A percentile compares a stretch with the other conserved stretches of the same genome.
Evolutionary conservation across 2,888 invertebrate genomes (phyloP).

Genomic region (Seladonia tumulorum): DNA sequence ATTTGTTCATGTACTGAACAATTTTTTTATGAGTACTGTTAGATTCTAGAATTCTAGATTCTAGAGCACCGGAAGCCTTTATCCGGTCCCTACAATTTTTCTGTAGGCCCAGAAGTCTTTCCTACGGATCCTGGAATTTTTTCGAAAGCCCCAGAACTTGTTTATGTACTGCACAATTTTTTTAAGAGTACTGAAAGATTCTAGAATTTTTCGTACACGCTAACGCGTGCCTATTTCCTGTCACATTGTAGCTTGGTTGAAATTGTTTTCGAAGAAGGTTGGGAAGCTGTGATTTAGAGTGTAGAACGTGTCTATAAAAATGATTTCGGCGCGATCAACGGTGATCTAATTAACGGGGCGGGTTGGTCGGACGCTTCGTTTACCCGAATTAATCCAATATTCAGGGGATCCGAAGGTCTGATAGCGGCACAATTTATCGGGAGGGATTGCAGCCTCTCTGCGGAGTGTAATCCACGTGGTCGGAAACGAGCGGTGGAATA

Average conservation of each 20-base stretch:
- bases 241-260: no score
- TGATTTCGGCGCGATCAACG: background rate
- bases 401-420: background rate
- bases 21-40: no score
- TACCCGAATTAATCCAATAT: constrained; percentile 10
- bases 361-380: background rate
- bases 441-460: background rate
- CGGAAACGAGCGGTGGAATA: constrained; percentile 57
- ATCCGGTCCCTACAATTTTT: no score
- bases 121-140: background rate
- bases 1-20: background rate
- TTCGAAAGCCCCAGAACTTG: background rate
- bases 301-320: background rate
- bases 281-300: background rate
- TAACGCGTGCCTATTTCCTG: background rate
- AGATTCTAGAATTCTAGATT: no score
- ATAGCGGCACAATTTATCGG: background rate
- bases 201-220: background rate
- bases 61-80: no score
- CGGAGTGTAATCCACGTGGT: constrained; percentile 25
- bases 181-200: background rate
- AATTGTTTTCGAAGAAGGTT: background rate
- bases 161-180: background rate
- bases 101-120: no score
- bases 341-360: background rate